Evolutionary conservation across 2,113 vertebrate genomes (phyloP).

Genomic region (Vicugna pacos): DNA sequence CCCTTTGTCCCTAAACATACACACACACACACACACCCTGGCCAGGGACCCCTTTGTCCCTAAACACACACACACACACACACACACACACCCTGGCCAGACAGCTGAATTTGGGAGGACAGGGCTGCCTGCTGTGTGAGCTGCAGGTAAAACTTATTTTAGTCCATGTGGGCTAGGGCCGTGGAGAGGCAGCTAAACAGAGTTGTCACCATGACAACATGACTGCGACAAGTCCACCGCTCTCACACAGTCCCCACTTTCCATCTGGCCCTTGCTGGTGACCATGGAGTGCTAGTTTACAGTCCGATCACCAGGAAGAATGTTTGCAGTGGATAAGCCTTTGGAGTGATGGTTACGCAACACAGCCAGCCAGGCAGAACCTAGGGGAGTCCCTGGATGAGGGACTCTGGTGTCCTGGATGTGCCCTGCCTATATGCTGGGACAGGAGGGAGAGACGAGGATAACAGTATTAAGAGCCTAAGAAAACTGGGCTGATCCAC

Average conservation of each 20-base stretch:
- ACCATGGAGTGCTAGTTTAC: constrained; percentile 68
- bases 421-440: not conserved
- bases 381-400: not conserved
- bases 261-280: constrained; percentile 80
- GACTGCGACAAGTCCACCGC: constrained; percentile 62
- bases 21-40: not conserved
- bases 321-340: not conserved
- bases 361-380: constrained; percentile 58
- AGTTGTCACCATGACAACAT: constrained; percentile 80
- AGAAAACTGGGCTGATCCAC: not conserved
- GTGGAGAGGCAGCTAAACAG: constrained; percentile 77
- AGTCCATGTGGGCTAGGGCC: constrained; percentile 59
- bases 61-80: not conserved
- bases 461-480: not conserved
- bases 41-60: not conserved
- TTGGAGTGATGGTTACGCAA: fast-evolving
- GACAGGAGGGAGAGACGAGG: not conserved
- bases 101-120: not conserved
- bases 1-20: not conserved
- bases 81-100: not conserved
- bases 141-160: constrained; percentile 72
- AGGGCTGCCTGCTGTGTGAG: not conserved
- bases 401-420: not conserved
- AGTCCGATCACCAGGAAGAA: constrained; percentile 46
- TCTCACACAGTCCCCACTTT: constrained; percentile 67